phyloP scores from a whole-genome alignment of 2,113 vertebrate species.

The Osmerus eperlanus region DNA sequence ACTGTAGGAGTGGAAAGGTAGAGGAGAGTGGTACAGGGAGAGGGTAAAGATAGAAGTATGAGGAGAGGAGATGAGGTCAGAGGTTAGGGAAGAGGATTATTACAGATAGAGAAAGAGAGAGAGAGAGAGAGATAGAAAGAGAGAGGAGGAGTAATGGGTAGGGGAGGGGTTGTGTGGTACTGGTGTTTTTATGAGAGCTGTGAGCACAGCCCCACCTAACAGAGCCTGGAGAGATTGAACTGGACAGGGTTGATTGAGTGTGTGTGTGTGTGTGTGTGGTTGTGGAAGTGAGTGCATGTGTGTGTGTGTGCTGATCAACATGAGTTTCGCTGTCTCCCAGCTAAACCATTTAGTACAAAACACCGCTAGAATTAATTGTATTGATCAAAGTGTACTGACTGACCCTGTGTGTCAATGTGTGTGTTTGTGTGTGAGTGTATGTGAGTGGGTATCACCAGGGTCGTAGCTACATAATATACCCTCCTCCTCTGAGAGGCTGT shows the following conservation, averaged over 20 bases:
- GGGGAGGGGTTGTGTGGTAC: background rate
- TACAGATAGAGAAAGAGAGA: background rate
- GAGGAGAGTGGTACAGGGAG: background rate
- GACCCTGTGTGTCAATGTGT: background rate
- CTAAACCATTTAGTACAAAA: constrained; percentile 25
- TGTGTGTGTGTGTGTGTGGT: constrained; percentile 24
- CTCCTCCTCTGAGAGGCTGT: background rate
- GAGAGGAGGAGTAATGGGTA: background rate
- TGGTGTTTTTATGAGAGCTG: background rate
- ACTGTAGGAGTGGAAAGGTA: background rate
- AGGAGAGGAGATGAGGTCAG: background rate
- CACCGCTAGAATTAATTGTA: constrained; percentile 34
- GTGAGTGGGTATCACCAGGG: background rate
- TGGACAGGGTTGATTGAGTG: constrained; percentile 36
- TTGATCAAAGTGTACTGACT: constrained; percentile 35
- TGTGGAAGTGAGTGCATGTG: constrained; percentile 4
- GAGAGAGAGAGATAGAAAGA: background rate
- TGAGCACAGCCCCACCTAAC: background rate
- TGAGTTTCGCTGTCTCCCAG: constrained; percentile 28
- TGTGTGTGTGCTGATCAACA: background rate
- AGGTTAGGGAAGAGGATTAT: background rate
- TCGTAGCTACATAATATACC: constrained; percentile 3
- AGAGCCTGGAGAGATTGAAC: background rate
- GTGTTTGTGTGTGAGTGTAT: background rate
- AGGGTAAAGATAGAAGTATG: background rate